Conservation (phyloP, 1,140 invertebrate species). For the Idris sp. region DNA sequence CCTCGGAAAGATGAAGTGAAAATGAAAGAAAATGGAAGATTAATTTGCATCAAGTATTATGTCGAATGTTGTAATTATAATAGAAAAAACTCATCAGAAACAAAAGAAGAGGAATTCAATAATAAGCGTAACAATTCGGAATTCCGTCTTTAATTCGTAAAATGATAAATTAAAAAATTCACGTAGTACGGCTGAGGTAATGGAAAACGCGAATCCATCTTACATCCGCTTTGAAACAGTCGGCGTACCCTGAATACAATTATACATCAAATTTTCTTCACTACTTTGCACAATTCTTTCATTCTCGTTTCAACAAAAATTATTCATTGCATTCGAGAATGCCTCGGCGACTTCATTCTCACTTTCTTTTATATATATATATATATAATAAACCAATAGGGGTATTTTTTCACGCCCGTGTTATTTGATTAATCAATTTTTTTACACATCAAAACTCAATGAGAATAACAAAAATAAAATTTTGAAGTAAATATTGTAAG, state of each 20-base stretch:
- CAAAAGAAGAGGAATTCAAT: slow-evolving; percentile 30
- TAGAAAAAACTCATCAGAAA: slow-evolving; percentile 29
- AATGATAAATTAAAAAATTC: slow-evolving; percentile 39
- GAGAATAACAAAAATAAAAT: too few relatives aligned
- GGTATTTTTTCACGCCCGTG: slow-evolving; percentile 37
- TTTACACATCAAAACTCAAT: too few relatives aligned
- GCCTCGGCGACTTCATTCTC: slow-evolving; percentile 36
- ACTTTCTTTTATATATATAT: slow-evolving; percentile 50
- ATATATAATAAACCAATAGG: slow-evolving; percentile 29
- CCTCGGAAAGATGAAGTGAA: too few relatives aligned
- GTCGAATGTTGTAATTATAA: slow-evolving; percentile 17
- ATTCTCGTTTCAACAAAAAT: slow-evolving; percentile 42
- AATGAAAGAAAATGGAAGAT: background rate
- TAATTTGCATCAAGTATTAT: slow-evolving; percentile 8
- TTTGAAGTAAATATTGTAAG: too few relatives aligned
- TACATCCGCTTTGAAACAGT: slow-evolving; percentile 49
- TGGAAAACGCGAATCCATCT: slow-evolving; percentile 42
- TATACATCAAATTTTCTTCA: slow-evolving; percentile 53
- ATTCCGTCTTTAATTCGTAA: slow-evolving; percentile 41
- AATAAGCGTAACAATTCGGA: slow-evolving; percentile 40
- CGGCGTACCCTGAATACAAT: slow-evolving; percentile 49
- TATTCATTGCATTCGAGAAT: slow-evolving; percentile 48
- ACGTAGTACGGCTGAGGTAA: slow-evolving; percentile 24
- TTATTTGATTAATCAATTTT: slow-evolving; percentile 56
- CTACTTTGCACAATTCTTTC: slow-evolving; percentile 47